phyloP scores from a whole-genome alignment of 2,113 vertebrate genomes.

The Chiloscyllium plagiosum region DNA sequence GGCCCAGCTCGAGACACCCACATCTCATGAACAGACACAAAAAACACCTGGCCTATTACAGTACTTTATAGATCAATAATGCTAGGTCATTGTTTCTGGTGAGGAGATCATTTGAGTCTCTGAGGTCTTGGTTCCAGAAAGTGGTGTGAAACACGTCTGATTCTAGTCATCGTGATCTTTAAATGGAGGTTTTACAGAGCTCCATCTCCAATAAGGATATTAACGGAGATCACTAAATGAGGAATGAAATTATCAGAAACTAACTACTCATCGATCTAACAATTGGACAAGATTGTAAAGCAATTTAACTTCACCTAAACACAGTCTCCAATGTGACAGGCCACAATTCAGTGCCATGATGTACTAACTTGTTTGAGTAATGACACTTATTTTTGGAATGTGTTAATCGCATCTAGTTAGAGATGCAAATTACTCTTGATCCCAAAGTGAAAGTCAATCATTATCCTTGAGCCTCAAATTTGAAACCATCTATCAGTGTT shows the following conservation, averaged over 20 bases:
- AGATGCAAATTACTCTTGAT: background rate
- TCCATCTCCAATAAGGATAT: background rate
- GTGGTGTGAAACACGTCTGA: background rate
- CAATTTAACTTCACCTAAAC: background rate
- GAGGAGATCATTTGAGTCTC: background rate
- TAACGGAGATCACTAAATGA: background rate
- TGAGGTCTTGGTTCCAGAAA: background rate
- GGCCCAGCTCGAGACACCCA: no score
- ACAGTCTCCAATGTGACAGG: background rate
- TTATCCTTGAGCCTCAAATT: background rate
- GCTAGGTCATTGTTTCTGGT: background rate
- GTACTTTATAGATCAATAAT: background rate
- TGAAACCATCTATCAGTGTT: background rate
- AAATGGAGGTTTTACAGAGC: background rate
- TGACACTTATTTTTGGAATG: background rate
- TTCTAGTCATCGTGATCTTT: background rate
- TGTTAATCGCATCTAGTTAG: background rate
- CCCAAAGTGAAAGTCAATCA: background rate
- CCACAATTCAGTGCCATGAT: background rate
- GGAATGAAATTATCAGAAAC: background rate
- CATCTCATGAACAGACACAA: background rate
- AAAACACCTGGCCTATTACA: background rate
- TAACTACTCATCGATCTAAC: background rate
- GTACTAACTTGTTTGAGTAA: background rate
- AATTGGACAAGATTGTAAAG: background rate